phyloP scores from a whole-genome alignment of 2,888 invertebrate species.

The Eristalinus aeneus region DNA sequence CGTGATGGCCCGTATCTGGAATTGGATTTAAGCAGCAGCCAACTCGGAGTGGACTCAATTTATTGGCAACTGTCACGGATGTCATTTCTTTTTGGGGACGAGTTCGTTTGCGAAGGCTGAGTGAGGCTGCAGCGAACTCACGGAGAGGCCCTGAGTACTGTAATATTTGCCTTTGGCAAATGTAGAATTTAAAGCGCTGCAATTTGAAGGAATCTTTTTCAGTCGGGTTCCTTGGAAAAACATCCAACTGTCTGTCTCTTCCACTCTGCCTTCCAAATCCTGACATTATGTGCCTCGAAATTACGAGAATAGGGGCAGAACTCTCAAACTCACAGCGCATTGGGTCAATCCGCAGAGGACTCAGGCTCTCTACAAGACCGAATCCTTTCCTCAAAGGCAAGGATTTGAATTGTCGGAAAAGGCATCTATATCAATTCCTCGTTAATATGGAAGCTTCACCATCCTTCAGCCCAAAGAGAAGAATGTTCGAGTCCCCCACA shows the following conservation, averaged over 20 bases:
- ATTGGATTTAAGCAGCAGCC: not conserved
- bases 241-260: no score
- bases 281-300: no score
- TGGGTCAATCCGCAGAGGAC: not conserved
- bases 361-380: not conserved
- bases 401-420: constrained; percentile 7
- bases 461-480: constrained; percentile 6
- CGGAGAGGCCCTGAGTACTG: no score
- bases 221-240: no score
- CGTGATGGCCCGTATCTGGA: not conserved
- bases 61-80: not conserved
- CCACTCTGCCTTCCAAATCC: no score
- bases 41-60: not conserved
- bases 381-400: not conserved
- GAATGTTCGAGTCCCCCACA: constrained; percentile 28
- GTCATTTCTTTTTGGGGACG: not conserved
- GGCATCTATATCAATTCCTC: constrained; percentile 1
- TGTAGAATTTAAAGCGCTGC: no score
- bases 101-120: no score
- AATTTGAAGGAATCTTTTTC: no score
- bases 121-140: no score
- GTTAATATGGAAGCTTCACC: not conserved
- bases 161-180: no score
- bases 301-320: no score
- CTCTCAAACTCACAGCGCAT: no score